Conservation (phyloP, 2,888 invertebrate genomes). For the Folsomia candida region DNA sequence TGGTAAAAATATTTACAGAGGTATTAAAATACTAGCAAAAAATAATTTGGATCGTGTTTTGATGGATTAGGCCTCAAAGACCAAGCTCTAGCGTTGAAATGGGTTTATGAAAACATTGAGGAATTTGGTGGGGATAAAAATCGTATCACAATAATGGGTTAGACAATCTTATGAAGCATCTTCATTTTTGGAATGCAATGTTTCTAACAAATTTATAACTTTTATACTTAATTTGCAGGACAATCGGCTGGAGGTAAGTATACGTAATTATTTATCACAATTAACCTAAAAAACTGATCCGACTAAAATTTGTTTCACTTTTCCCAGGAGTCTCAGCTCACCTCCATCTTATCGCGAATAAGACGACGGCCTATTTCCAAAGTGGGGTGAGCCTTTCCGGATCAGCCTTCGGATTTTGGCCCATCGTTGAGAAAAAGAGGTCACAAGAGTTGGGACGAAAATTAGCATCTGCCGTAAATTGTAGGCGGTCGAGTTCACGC, state of each 20-base stretch:
- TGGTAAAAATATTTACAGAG: conserved; percentile 25
- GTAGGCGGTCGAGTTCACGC: conserved; percentile 6
- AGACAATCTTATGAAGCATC: neutral
- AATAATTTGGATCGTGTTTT: conserved; percentile 25
- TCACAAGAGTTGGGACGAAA: conserved; percentile 11
- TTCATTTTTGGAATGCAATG: neutral
- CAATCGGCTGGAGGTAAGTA: conserved; percentile 37
- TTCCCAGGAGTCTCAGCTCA: conserved; percentile 30
- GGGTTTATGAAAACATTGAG: conserved; percentile 39
- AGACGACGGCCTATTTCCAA: conserved; percentile 27
- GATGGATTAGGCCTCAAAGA: conserved; percentile 42
- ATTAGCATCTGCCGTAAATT: conserved; percentile 27
- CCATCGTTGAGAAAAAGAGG: conserved; percentile 18
- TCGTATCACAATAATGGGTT: conserved; percentile 25
- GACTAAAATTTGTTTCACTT: too few relatives aligned
- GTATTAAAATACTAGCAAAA: conserved; percentile 16
- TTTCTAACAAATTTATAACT: neutral
- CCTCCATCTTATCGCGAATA: conserved; percentile 30
- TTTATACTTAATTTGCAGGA: conserved; percentile 1
- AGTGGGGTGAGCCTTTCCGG: conserved; percentile 34
- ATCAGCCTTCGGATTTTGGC: conserved; percentile 36
- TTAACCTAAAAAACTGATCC: neutral
- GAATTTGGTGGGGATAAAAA: conserved; percentile 33
- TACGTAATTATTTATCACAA: neutral
- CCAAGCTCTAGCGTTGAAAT: too few relatives aligned